Evolutionary conservation across 30 jellyfish, hydroid and myxozoan genomes (phyloP).

Genomic region (Cassiopea andromeda): DNA sequence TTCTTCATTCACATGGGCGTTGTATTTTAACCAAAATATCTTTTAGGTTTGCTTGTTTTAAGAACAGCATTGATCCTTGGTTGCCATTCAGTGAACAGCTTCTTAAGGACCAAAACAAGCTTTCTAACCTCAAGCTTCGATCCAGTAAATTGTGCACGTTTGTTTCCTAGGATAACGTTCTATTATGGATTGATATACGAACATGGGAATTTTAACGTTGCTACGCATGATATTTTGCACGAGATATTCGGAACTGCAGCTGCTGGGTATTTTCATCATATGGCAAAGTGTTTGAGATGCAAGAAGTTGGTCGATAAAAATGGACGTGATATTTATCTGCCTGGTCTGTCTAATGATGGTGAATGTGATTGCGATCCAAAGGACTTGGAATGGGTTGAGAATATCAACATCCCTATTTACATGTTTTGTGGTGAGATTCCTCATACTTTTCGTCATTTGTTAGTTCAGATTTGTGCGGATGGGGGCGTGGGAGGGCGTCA

Average conservation of each 20-base stretch:
- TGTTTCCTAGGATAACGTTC: conserved; percentile 47
- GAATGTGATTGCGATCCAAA: conserved; percentile 6
- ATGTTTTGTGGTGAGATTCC: conserved; percentile 51
- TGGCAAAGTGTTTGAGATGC: conserved; percentile 52
- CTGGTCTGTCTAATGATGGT: conserved; percentile 52
- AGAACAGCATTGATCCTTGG: too few species aligned
- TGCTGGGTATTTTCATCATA: conserved; percentile 60
- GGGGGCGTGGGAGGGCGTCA: too few species aligned
- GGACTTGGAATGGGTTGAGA: conserved; percentile 48
- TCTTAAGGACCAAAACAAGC: too few species aligned
- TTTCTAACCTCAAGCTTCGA: too few species aligned
- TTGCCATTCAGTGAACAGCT: too few species aligned
- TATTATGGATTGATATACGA: conserved; percentile 70
- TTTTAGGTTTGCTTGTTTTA: too few species aligned
- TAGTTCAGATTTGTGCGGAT: too few species aligned
- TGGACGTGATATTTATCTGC: conserved; percentile 76
- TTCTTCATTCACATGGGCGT: too few species aligned
- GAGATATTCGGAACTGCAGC: conserved; percentile 79
- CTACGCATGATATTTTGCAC: conserved; percentile 72
- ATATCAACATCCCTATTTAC: conserved; percentile 50
- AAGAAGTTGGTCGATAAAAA: conserved; percentile 50
- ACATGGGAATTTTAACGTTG: conserved; percentile 69
- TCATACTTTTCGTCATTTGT: too few species aligned
- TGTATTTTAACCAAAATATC: too few species aligned
- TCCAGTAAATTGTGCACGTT: too few species aligned